Evolutionary conservation across 2,888 invertebrate genomes (phyloP).

Genomic region (Liodrosophila aerea): DNA sequence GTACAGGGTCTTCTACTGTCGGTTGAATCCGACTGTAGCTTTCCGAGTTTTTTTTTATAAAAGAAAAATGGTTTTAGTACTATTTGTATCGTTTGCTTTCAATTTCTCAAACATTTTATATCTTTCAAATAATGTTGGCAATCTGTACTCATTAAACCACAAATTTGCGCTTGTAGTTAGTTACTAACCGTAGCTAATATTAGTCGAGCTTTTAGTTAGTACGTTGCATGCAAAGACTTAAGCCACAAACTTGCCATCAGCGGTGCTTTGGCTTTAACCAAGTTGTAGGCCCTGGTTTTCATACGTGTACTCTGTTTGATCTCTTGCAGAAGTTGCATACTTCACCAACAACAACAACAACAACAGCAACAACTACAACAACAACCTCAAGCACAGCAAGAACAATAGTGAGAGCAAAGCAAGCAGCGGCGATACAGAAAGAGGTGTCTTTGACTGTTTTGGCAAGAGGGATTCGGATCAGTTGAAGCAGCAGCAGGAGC

Average conservation of each 20-base stretch:
- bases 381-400: slow-evolving; percentile 43
- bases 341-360: slow-evolving; percentile 72
- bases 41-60: too few species aligned
- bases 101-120: too few species aligned
- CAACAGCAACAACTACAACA: slow-evolving; percentile 37
- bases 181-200: too few species aligned
- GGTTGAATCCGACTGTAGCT: too few species aligned
- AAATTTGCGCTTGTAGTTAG: too few species aligned
- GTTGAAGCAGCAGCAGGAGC: slow-evolving; percentile 10
- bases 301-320: slow-evolving; percentile 68
- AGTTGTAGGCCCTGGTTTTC: slow-evolving; percentile 68
- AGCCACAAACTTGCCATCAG: neutral
- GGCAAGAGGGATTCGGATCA: slow-evolving; percentile 31
- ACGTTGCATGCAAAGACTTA: too few species aligned
- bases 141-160: too few species aligned
- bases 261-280: slow-evolving; percentile 5
- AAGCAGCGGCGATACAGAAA: slow-evolving; percentile 23
- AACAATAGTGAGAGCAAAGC: slow-evolving; percentile 25
- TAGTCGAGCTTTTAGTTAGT: too few species aligned
- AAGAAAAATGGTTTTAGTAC: too few species aligned
- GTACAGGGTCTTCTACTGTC: too few species aligned
- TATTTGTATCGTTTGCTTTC: too few species aligned
- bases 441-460: slow-evolving; percentile 54
- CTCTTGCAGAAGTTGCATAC: slow-evolving; percentile 82
- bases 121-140: too few species aligned